These are phyloP conservation scores for Sitobion miscanthi DNA, from an alignment of 1,140 invertebrate species.

Conservation along the genomic window DNA sequence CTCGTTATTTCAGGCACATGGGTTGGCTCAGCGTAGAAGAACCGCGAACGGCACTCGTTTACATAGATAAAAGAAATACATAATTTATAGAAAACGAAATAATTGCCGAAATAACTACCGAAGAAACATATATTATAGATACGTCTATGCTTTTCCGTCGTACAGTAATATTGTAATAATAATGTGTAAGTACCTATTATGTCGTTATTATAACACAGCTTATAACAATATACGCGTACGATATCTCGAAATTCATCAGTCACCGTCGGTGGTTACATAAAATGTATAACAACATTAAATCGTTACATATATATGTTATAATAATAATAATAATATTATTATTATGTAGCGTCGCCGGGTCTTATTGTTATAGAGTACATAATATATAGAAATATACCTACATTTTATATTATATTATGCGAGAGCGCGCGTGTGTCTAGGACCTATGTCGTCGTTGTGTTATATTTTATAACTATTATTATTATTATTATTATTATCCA, in stretches of 20 bases:
- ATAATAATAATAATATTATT: not conserved
- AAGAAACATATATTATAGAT: not conserved
- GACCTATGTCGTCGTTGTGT: not conserved
- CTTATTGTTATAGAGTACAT: not conserved
- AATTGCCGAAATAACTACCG: not conserved
- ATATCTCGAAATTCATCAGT: constrained; percentile 26
- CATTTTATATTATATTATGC: not conserved
- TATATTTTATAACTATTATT: not conserved
- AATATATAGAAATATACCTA: not conserved
- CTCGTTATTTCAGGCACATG: not conserved
- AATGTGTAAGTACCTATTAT: not conserved
- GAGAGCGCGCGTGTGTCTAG: not conserved
- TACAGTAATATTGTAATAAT: not conserved
- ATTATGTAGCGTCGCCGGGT: not conserved
- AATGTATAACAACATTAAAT: constrained; percentile 15
- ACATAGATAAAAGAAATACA: not conserved
- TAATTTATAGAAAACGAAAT: not conserved
- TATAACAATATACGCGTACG: not conserved
- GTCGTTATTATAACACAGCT: not conserved
- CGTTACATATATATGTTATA: not conserved
- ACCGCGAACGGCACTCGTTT: not conserved
- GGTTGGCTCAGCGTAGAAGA: not conserved
- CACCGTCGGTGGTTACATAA: constrained; percentile 16
- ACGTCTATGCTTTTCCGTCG: not conserved
- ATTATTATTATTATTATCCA: constrained; percentile 24